A percentile compares a stretch with the other conserved stretches of the same genome.
Evolutionary conservation across 1,140 invertebrate genomes (phyloP).

Genomic region (Trigoniulus corallinus): DNA sequence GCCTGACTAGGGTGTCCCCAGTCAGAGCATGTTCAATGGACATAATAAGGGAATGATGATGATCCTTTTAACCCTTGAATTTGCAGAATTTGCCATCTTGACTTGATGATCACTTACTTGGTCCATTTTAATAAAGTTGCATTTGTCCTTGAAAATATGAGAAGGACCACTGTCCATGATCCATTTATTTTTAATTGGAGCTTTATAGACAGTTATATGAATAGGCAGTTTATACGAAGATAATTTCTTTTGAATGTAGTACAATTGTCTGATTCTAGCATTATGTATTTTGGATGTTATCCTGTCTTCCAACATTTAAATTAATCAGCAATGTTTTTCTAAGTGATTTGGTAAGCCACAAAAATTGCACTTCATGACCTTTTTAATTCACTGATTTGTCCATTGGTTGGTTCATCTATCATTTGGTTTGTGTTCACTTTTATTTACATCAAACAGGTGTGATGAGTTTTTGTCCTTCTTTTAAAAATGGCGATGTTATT

Average conservation of each 20-base stretch:
- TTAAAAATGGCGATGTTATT: neutral
- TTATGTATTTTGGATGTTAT: neutral
- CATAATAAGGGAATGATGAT: no score
- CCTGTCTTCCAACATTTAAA: neutral
- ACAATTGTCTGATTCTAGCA: neutral
- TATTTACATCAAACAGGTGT: neutral
- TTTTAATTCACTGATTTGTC: no score
- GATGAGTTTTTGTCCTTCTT: neutral
- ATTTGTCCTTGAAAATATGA: neutral
- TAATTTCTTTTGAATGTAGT: neutral
- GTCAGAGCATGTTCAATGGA: no score
- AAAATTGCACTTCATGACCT: neutral
- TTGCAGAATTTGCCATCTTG: neutral
- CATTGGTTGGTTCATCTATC: neutral
- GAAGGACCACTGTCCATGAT: slow-evolving; percentile 1
- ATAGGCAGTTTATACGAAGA: neutral
- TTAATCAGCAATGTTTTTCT: neutral
- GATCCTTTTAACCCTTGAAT: neutral
- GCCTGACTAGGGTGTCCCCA: no score
- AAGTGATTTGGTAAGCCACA: neutral
- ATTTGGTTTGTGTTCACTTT: neutral
- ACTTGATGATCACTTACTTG: neutral
- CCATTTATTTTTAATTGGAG: neutral
- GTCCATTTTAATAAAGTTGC: neutral
- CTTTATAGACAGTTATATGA: neutral